Percentiles rank a stretch among this genome's conserved stretches.
Evolutionary conservation across 2,888 invertebrate species (phyloP).

Genomic region (Limenitis camilla): DNA sequence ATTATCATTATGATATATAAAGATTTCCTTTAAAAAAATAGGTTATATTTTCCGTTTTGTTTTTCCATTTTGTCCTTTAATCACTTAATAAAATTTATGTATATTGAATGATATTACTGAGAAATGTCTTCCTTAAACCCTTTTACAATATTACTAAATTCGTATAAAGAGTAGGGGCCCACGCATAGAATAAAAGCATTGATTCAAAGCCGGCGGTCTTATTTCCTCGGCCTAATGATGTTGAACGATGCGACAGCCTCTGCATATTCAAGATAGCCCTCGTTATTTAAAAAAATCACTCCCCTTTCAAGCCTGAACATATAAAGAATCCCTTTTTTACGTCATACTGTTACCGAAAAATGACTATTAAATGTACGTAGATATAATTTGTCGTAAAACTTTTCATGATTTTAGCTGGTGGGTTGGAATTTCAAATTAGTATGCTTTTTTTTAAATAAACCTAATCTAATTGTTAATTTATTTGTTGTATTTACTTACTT

Average conservation of each 20-base stretch:
- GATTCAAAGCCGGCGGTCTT: conserved; percentile 43
- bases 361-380: conserved; percentile 43
- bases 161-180: conserved; percentile 5
- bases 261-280: conserved; percentile 60
- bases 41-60: no score
- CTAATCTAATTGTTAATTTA: no score
- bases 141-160: not conserved
- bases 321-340: conserved; percentile 54
- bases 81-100: not conserved
- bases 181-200: conserved; percentile 30
- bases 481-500: no score
- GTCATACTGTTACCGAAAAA: conserved; percentile 50
- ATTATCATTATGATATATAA: no score
- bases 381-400: no score
- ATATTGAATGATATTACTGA: not conserved
- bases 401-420: no score
- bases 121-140: not conserved
- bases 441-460: no score
- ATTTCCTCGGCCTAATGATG: conserved; percentile 60
- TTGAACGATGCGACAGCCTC: conserved; percentile 60
- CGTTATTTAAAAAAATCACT: conserved; percentile 62
- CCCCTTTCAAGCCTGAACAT: conserved; percentile 53
- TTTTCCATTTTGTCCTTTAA: not conserved
- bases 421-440: no score
- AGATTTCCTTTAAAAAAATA: no score